Percentiles rank a stretch among this genome's conserved stretches.
Conservation (phyloP, 2,888 invertebrate species). For the Campoplex nolae region DNA sequence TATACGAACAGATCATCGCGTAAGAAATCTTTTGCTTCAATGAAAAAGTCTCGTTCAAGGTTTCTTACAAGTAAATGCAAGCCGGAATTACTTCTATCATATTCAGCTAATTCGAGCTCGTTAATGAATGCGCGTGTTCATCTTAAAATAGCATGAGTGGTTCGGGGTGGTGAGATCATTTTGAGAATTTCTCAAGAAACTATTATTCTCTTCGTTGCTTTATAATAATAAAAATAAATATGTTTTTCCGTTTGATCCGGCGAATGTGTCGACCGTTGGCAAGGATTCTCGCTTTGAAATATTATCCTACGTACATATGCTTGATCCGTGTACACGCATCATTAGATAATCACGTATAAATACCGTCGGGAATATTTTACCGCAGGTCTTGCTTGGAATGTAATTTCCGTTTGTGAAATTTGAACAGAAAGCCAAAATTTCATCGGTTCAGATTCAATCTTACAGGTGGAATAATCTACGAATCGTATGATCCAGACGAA, state of each 20-base stretch:
- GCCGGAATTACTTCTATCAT: background rate
- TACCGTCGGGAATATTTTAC: background rate
- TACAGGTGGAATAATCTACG: too few relatives aligned
- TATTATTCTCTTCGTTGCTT: slow-evolving; percentile 35
- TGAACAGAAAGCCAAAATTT: background rate
- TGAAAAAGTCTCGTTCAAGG: background rate
- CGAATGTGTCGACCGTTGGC: slow-evolving; percentile 38
- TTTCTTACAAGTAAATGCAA: background rate
- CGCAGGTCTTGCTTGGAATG: background rate
- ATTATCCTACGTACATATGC: slow-evolving; percentile 50
- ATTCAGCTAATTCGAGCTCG: background rate
- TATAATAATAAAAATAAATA: slow-evolving; percentile 23
- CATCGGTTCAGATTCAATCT: too few relatives aligned
- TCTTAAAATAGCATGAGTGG: background rate
- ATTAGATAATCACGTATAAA: background rate
- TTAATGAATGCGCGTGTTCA: background rate
- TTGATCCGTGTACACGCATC: slow-evolving; percentile 14
- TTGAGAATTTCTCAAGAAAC: slow-evolving; percentile 33
- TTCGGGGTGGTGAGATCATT: slow-evolving; percentile 8
- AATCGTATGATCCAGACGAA: too few relatives aligned
- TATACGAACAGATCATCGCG: background rate
- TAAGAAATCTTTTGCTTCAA: background rate
- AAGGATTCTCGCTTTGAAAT: slow-evolving; percentile 51
- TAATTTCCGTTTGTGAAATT: background rate
- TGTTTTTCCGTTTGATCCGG: slow-evolving; percentile 33